A percentile compares a stretch with the other conserved stretches of the same genome.
Evolutionary conservation across 1,140 invertebrate species (phyloP).

Genomic region (Drosophila parabipectinata): DNA sequence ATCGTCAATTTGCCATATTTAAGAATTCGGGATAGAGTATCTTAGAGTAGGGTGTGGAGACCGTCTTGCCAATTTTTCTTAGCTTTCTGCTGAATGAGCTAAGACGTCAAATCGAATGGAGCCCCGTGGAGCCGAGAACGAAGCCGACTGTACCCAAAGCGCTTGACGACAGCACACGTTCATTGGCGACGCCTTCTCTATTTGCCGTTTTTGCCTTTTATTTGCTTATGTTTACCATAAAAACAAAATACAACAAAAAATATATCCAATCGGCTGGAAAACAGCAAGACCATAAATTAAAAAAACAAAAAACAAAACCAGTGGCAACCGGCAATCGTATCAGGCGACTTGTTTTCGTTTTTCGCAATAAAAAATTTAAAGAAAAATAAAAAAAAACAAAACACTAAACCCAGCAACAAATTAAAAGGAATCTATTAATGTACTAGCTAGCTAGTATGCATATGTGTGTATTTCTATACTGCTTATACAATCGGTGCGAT

Average conservation of each 20-base stretch:
- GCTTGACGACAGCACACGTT: conserved; percentile 34
- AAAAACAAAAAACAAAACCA: conserved; percentile 21
- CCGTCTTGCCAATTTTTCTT: not conserved
- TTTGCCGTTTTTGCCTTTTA: conserved; percentile 43
- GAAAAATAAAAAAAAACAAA: conserved; percentile 42
- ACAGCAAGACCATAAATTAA: conserved; percentile 12
- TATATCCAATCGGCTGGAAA: conserved; percentile 6
- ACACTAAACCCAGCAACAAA: conserved; percentile 21
- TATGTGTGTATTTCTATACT: not conserved
- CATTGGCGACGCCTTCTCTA: conserved; percentile 32
- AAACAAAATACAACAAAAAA: conserved; percentile 5
- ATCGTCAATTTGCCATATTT: not conserved
- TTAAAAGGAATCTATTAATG: conserved; percentile 44
- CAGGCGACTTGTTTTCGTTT: conserved; percentile 46
- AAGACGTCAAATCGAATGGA: conserved; percentile 13
- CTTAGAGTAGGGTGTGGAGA: not conserved
- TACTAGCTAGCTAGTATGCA: conserved; percentile 4
- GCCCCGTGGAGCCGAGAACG: conserved; percentile 20
- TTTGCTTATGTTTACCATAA: conserved; percentile 48
- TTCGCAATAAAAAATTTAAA: conserved; percentile 24
- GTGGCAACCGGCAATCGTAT: conserved; percentile 41
- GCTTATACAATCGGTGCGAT: conserved; percentile 71
- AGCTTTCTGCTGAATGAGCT: conserved; percentile 17
- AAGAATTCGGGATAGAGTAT: no score
- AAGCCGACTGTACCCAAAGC: conserved; percentile 37